Evolutionary conservation across 2,888 invertebrate genomes (phyloP), one percentile per base, ranked within the genome.

Genomic region (Lasioglossum marginatum): DNA sequence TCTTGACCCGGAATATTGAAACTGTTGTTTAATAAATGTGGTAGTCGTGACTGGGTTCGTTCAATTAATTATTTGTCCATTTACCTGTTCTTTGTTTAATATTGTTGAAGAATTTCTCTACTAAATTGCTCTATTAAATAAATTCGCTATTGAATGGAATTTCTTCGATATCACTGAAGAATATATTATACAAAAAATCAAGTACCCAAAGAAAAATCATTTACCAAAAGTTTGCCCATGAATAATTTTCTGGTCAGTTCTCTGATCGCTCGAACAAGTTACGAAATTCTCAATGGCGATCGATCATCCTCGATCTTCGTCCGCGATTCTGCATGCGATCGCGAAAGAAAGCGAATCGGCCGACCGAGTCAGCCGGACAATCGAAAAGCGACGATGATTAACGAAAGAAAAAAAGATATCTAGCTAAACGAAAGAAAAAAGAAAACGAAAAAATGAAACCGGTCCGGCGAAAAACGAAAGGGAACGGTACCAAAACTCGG

Each of bases 261-360:
- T 10, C n/a, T 10, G n/a, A n/a, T n/a, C 52, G 52, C 19, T 52
- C 3, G 52, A 52, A 23, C 52, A 23, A 60, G 27, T 60, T 6
- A 34, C 27, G 19, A 34, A 19, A 31, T 66, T 19, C 6, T 2
- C 31, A 1, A 34, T 19, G 34, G 19, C 10, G 34, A 68, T 68
- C 40, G 34, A 77, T 27, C 31, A 0, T 23, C 23, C 23, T 43
- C n/a, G 63, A 74, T 74, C 74, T 74, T 83, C 75, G 85, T 87
- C 85, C 85, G 81, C 80, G 80, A 66, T 77, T 57, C 68, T 79
- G 90, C 88, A 90, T 90, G 90, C 77, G n/a, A 83, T 68, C 68
- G 68, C 34, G 37, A 37, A 23, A 10, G 68, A 68, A 37, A 68
- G 23, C 37, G 40, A 34, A 23, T 37, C 23, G 37, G 66, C 66